Percentiles rank a stretch among this genome's conserved stretches.
These are phyloP conservation scores for Calonectris borealis DNA, from an alignment of 2,113 vertebrate species.

Conservation along the genomic window DNA sequence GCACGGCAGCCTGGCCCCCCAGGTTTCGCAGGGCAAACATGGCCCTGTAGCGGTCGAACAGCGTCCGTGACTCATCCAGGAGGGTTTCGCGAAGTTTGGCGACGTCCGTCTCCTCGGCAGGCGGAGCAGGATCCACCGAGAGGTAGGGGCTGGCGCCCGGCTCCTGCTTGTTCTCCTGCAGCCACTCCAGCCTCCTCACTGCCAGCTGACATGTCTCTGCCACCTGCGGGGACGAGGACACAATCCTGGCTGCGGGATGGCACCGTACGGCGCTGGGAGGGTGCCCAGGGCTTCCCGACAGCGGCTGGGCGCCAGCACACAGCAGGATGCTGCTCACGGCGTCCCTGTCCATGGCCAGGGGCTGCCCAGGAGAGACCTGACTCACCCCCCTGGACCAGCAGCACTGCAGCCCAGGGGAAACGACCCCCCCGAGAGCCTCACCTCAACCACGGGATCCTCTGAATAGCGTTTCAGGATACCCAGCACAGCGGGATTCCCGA, in stretches of 20 bases:
- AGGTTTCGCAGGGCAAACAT: constrained; percentile 93
- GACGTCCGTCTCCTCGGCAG: constrained; percentile 71
- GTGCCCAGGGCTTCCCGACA: rapidly evolving
- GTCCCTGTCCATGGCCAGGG: too few species aligned
- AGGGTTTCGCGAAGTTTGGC: constrained; percentile 73
- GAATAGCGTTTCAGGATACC: constrained; percentile 84
- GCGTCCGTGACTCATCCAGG: constrained; percentile 78
- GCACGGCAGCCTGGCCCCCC: constrained; percentile 80
- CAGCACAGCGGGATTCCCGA: constrained; percentile 84
- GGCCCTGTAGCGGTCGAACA: constrained; percentile 93
- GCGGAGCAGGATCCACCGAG: constrained; percentile 91
- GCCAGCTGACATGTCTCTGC: constrained; percentile 95
- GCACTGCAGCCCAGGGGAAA: not conserved
- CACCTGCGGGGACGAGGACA: constrained; percentile 70
- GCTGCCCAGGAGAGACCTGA: not conserved
- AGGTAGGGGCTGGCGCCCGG: constrained; percentile 73
- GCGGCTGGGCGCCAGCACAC: rapidly evolving
- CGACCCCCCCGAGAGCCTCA: not conserved
- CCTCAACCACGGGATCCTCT: constrained; percentile 85
- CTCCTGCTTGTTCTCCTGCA: constrained; percentile 70
- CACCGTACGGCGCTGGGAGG: rapidly evolving
- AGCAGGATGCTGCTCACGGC: not conserved
- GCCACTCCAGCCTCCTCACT: constrained; percentile 85
- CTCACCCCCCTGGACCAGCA: not conserved
- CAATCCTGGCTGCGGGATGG: rapidly evolving